Percentiles rank a stretch among this genome's conserved stretches.
Evolutionary conservation across 37 sponge, comb jelly and placozoan species (phyloP).

Genomic region (Hexactinellida sp.): DNA sequence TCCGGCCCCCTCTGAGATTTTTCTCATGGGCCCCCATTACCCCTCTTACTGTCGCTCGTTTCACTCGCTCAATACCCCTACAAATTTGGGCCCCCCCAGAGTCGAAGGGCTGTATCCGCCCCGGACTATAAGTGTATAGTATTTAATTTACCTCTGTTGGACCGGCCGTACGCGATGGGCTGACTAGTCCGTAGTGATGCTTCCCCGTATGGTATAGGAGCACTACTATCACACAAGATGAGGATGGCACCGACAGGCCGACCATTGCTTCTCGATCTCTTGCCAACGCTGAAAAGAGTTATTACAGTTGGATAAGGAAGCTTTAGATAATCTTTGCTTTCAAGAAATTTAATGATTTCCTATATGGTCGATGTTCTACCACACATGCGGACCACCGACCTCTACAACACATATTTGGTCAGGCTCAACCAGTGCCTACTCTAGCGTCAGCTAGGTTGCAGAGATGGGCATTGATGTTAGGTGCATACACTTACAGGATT

Average conservation of each 20-base stretch:
- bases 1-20: too few species aligned
- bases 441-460: constrained; percentile 25
- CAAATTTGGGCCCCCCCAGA: too few species aligned
- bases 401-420: constrained; percentile 11
- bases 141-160: too few species aligned
- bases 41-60: too few species aligned
- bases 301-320: constrained; percentile 31
- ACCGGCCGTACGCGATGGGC: too few species aligned
- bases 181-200: constrained; percentile 22
- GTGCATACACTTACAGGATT: constrained; percentile 28
- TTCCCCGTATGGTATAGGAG: constrained; percentile 27
- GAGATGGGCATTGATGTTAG: constrained; percentile 24
- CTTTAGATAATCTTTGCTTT: constrained; percentile 19
- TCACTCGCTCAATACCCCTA: too few species aligned
- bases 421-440: not conserved
- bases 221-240: constrained; percentile 27
- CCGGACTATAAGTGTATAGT: too few species aligned
- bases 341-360: constrained; percentile 24
- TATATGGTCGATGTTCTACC: constrained; percentile 4
- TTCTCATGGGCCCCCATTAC: too few species aligned
- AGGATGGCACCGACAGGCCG: constrained; percentile 22
- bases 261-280: constrained; percentile 26
- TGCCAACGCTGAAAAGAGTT: constrained; percentile 11
- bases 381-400: constrained; percentile 28
- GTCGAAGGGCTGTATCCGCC: too few species aligned